phyloP scores from a whole-genome alignment of 92 coral and sea anemone genomes.

The Diadumene lineata region DNA sequence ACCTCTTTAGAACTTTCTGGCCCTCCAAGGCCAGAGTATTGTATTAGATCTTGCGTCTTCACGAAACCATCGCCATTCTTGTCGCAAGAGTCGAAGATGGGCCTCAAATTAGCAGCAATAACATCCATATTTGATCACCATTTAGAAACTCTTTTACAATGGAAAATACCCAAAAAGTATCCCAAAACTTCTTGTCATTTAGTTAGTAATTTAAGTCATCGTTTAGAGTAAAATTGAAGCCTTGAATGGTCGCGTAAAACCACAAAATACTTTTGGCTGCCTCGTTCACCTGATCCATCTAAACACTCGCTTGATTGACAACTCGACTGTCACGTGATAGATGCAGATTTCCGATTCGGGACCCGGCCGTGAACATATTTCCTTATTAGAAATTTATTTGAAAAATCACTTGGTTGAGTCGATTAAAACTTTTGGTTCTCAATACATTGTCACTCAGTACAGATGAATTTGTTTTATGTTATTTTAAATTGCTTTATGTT shows the following conservation, averaged over 20 bases:
- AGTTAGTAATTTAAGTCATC: background rate
- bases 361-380: background rate
- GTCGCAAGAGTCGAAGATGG: conserved; percentile 94
- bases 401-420: too few relatives aligned
- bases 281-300: conserved; percentile 40
- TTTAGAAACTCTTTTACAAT: conserved; percentile 14
- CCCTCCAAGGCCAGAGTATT: conserved; percentile 54
- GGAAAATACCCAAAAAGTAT: conserved; percentile 4
- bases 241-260: conserved; percentile 23
- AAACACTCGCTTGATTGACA: conserved; percentile 68
- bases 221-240: conserved; percentile 6
- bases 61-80: conserved; percentile 99
- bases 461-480: too few relatives aligned
- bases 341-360: conserved; percentile 20
- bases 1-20: conserved; percentile 89
- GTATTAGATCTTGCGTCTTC: conserved; percentile 92
- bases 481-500: too few relatives aligned
- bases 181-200: background rate
- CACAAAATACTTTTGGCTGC: conserved; percentile 18
- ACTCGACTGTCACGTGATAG: conserved; percentile 68
- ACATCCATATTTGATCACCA: conserved; percentile 51
- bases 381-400: too few relatives aligned
- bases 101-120: conserved; percentile 70
- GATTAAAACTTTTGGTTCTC: too few relatives aligned
- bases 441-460: too few relatives aligned